Evolutionary conservation across 1,140 invertebrate genomes (phyloP).

Genomic region (Drosophila punjabiensis): DNA sequence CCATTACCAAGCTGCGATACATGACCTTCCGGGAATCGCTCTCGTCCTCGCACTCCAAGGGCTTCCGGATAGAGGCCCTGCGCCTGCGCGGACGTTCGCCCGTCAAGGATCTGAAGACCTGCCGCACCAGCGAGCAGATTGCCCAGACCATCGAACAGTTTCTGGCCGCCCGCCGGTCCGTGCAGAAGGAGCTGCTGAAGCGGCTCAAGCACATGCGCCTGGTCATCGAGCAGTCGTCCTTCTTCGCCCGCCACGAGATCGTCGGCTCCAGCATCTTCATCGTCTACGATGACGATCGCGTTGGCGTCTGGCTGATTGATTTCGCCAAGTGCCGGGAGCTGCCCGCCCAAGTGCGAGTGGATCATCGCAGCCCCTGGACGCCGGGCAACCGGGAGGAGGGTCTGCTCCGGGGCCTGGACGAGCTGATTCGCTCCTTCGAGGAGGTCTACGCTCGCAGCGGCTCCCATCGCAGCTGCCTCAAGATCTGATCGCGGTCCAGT

Average conservation of each 20-base stretch:
- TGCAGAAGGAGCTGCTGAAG: constrained; percentile 89
- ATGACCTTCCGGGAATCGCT: constrained; percentile 98
- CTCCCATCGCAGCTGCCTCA: constrained; percentile 71
- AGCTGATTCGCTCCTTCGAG: constrained; percentile 88
- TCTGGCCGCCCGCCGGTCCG: constrained; percentile 88
- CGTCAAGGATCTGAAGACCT: constrained; percentile 91
- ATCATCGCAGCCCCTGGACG: constrained; percentile 92
- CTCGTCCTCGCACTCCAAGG: constrained; percentile 96
- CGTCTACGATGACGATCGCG: constrained; percentile 94
- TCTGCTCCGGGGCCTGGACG: constrained; percentile 95
- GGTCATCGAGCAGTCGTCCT: constrained; percentile 93
- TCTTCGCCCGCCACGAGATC: constrained; percentile 96
- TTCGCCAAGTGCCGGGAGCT: constrained; percentile 96
- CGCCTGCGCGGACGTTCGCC: constrained; percentile 92
- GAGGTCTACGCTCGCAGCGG: constrained; percentile 70
- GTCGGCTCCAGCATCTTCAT: constrained; percentile 98
- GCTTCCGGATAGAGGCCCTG: constrained; percentile 98
- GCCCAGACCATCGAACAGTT: constrained; percentile 92
- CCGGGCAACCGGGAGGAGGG: constrained; percentile 98
- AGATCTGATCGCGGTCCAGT: constrained; percentile 62
- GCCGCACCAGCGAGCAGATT: constrained; percentile 92
- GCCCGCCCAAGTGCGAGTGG: constrained; percentile 89
- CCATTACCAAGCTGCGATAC: constrained; percentile 96
- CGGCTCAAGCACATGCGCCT: constrained; percentile 92
- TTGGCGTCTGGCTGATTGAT: constrained; percentile 98